Evolutionary conservation across 2,797 vertebrate species (phyloP).

Genomic region (Tangara arthus): DNA sequence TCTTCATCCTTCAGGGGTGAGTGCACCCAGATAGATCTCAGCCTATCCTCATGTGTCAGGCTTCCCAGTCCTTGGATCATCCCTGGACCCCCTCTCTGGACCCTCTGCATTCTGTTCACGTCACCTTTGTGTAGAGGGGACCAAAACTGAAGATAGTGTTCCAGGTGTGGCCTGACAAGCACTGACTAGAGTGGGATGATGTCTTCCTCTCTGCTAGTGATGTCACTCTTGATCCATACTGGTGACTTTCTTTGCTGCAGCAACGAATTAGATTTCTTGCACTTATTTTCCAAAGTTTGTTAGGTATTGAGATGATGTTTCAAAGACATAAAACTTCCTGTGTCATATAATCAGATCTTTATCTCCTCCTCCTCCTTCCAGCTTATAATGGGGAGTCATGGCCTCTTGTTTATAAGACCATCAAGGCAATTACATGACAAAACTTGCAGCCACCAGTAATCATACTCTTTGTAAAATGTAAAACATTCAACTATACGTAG

Average conservation of each 20-base stretch:
- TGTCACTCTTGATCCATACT: background rate
- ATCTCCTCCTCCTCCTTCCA: constrained; percentile 28
- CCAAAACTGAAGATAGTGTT: background rate
- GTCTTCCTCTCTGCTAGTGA: background rate
- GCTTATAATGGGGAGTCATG: constrained; percentile 20
- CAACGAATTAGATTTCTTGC: background rate
- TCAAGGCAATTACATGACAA: constrained; percentile 53
- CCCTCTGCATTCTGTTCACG: background rate
- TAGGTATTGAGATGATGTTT: background rate
- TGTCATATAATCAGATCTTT: background rate
- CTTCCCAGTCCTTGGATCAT: background rate
- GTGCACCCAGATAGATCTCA: background rate
- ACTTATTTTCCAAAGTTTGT: background rate
- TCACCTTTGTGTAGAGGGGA: background rate
- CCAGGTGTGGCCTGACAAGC: background rate
- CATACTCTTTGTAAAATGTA: constrained; percentile 19
- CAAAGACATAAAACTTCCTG: background rate
- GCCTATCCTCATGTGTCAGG: background rate
- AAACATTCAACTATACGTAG: background rate
- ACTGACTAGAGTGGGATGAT: background rate
- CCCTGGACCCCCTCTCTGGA: background rate
- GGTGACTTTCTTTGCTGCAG: background rate
- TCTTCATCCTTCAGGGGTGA: background rate
- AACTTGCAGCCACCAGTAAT: constrained; percentile 20
- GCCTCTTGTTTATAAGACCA: constrained; percentile 44